Conservation (phyloP, 2,888 invertebrate genomes). For the Dryococelus australis region DNA sequence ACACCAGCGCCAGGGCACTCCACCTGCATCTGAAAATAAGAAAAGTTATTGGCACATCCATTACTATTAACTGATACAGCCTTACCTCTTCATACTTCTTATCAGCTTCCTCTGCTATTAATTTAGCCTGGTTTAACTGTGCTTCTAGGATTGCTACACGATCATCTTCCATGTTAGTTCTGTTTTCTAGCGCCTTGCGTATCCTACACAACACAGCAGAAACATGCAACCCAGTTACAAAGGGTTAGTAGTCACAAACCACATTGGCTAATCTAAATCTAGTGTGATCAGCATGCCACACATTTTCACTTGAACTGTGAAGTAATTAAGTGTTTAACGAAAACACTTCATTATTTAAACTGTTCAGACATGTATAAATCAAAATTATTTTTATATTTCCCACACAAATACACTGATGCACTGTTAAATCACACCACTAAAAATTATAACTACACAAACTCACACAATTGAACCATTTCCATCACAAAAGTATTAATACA, state of each 20-base stretch:
- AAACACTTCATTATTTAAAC: conserved; percentile 32
- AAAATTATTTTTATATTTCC: no score
- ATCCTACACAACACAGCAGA: conserved; percentile 68
- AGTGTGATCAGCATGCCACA: neutral
- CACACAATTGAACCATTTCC: no score
- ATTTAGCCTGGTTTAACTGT: conserved; percentile 98
- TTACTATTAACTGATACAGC: conserved; percentile 27
- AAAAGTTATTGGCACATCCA: neutral
- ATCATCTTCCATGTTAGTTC: conserved; percentile 99
- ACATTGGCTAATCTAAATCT: neutral
- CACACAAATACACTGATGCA: no score
- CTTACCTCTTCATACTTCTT: conserved; percentile 99
- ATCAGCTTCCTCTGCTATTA: conserved; percentile 99
- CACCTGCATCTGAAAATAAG: neutral
- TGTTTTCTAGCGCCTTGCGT: conserved; percentile 98
- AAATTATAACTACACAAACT: no score
- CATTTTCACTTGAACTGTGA: neutral
- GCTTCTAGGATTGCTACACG: conserved; percentile 96
- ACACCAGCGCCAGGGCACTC: neutral
- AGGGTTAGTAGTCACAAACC: neutral
- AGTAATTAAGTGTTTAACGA: neutral
- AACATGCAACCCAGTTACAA: conserved; percentile 32
- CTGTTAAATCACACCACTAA: no score
- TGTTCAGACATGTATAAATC: no score
- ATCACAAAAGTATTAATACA: no score